phyloP scores from a whole-genome alignment of 2,797 vertebrate species.

The Catharus ustulatus region DNA sequence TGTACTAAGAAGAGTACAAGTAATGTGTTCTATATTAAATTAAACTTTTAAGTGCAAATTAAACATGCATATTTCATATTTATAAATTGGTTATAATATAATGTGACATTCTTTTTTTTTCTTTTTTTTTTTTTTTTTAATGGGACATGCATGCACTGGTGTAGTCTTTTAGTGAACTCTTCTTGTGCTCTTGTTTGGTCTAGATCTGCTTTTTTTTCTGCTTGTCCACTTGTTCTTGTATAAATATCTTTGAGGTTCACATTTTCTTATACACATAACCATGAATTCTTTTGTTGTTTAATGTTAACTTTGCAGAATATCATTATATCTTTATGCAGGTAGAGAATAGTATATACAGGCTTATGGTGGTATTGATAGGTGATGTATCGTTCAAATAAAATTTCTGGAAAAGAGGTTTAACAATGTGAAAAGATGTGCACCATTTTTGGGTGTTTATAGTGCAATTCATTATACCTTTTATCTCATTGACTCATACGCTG shows the following conservation, averaged over 20 bases:
- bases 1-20: conserved; percentile 87
- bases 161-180: conserved; percentile 58
- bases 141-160: conserved; percentile 40
- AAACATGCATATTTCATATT: conserved; percentile 95
- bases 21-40: conserved; percentile 93
- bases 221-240: background rate
- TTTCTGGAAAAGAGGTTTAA: conserved; percentile 72
- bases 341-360: background rate
- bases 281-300: conserved; percentile 22
- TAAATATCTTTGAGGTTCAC: conserved; percentile 36
- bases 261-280: conserved; percentile 35
- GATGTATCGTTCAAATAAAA: conserved; percentile 72
- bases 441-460: conserved; percentile 69
- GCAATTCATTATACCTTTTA: conserved; percentile 77
- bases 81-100: conserved; percentile 86
- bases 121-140: conserved; percentile 46
- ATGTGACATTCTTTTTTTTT: conserved; percentile 72
- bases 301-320: background rate
- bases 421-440: conserved; percentile 55
- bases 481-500: conserved; percentile 73
- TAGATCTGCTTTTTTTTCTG: conserved; percentile 25
- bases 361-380: conserved; percentile 33
- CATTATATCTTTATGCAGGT: background rate
- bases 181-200: conserved; percentile 66
- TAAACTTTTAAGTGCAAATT: conserved; percentile 98